Percentiles rank a stretch among this genome's conserved stretches.
These are phyloP conservation scores for Ruditapes philippinarum DNA, from an alignment of 1,140 invertebrate genomes.

Conservation along the genomic window DNA sequence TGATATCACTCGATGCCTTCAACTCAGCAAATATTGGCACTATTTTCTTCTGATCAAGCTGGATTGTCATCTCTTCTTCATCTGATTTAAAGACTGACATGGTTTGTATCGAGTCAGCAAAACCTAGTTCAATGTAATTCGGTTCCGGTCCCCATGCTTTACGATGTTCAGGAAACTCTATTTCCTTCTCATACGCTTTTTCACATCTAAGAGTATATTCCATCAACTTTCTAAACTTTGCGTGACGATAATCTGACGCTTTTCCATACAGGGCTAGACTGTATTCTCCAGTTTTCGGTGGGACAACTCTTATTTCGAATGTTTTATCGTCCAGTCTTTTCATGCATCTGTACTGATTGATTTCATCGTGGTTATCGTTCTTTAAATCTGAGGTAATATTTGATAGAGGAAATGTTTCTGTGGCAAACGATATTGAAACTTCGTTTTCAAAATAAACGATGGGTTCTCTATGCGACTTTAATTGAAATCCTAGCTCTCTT, in stretches of 20 bases:
- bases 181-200: not conserved
- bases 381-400: conserved; percentile 57
- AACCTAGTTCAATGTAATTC: conserved; percentile 62
- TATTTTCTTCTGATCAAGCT: conserved; percentile 32
- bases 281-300: conserved; percentile 46
- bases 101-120: conserved; percentile 51
- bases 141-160: conserved; percentile 64
- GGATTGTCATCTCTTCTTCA: conserved; percentile 29
- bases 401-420: conserved; percentile 44
- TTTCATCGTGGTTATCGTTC: conserved; percentile 18
- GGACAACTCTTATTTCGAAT: conserved; percentile 61
- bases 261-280: conserved; percentile 55
- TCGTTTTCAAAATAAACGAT: conserved; percentile 60
- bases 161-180: conserved; percentile 50
- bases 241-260: conserved; percentile 41
- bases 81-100: conserved; percentile 52
- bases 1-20: conserved; percentile 28
- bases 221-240: conserved; percentile 49
- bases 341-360: conserved; percentile 47
- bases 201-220: conserved; percentile 66
- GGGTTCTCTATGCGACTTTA: conserved; percentile 59
- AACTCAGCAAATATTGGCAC: conserved; percentile 42
- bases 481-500: conserved; percentile 50
- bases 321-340: conserved; percentile 33
- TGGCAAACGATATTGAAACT: conserved; percentile 50